Evolutionary conservation across 2,113 vertebrate species (phyloP), one percentile per base, ranked within the genome.

Genomic region (Globicephala melas): DNA sequence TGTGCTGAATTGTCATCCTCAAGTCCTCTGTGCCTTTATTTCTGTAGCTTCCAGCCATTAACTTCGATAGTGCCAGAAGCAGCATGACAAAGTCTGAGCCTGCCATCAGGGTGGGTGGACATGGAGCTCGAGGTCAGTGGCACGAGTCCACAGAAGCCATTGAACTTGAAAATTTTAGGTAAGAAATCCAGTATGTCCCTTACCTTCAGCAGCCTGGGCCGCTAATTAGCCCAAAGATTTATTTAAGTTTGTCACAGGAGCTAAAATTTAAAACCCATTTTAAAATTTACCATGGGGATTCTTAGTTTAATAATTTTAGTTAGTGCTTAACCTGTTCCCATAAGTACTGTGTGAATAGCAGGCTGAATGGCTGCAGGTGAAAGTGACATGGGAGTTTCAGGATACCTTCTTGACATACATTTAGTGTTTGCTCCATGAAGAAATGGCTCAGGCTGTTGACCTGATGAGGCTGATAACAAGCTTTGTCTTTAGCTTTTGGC

Each of bases 161-260:
- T 76, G 99, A 99, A 95, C 99, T 99, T 98, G 99, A 99, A 93
- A 99, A 99, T 94, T 99, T 99, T 91, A 99, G 99, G 99, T 99
- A 98, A 97, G 97, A 94, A 92, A 77, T 65, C 15, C 13, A 25
- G 18, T 9, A 8, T 67, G 53, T 63, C 25, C 60, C 14, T 85
- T 38, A 8, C 36, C 12, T 90, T 63, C 50, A 53, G 33, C 41
- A 28, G 14, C 41, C 65, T 67, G 9, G 13, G 33, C 67, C 62
- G 10, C 26, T 20, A 11, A 12, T 91, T 58, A 89, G 26, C 18
- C 67, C 21, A 38, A 31, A 62, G 6, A 47, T 55, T 95, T 80
- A 38, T 60, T n/a, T 90, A n/a, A 36, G 33, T 82, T 41, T 79
- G 28, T 50, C 31, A 41, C 2, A 70, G 36, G n/a, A 82, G 50